A percentile compares a stretch with the other conserved stretches of the same genome.
Conservation (phyloP, 2,888 invertebrate species). For the Stomorhina lunata region DNA sequence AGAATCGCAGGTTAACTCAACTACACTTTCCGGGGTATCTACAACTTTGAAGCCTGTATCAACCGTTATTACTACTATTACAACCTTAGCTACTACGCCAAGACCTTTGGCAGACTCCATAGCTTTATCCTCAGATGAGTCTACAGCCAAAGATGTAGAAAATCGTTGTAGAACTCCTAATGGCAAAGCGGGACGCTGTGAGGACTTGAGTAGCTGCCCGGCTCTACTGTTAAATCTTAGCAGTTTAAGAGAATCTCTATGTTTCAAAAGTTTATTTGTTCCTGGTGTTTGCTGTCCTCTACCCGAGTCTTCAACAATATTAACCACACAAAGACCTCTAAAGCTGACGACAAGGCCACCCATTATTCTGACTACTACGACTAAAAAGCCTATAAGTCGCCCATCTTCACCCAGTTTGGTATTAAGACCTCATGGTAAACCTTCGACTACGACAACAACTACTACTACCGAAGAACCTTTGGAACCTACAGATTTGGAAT, state of each 20-base stretch:
- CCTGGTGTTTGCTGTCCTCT: slow-evolving; percentile 95
- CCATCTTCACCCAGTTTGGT: slow-evolving; percentile 75
- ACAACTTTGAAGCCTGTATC: slow-evolving; percentile 75
- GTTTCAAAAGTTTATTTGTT: slow-evolving; percentile 94
- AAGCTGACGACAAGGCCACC: slow-evolving; percentile 74
- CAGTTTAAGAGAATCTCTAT: slow-evolving; percentile 90
- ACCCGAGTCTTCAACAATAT: slow-evolving; percentile 76
- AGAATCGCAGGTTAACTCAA: slow-evolving; percentile 67
- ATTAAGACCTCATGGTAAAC: slow-evolving; percentile 78
- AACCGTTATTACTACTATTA: slow-evolving; percentile 53
- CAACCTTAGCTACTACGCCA: slow-evolving; percentile 15
- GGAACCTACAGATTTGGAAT: slow-evolving; percentile 72
- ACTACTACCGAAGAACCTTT: slow-evolving; percentile 80
- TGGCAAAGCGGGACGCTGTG: slow-evolving; percentile 89
- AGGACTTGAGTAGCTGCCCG: slow-evolving; percentile 93
- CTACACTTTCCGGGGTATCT: slow-evolving; percentile 64
- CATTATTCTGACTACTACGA: slow-evolving; percentile 76
- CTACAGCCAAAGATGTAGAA: slow-evolving; percentile 81
- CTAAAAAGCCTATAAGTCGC: slow-evolving; percentile 74
- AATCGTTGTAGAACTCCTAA: slow-evolving; percentile 90
- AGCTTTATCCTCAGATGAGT: slow-evolving; percentile 79
- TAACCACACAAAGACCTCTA: slow-evolving; percentile 76
- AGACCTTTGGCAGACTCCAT: slow-evolving; percentile 68
- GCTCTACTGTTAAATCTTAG: slow-evolving; percentile 90
- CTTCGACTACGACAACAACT: slow-evolving; percentile 80